These are phyloP conservation scores for Meles meles DNA, from an alignment of 2,113 vertebrate genomes.

Conservation along the genomic window DNA sequence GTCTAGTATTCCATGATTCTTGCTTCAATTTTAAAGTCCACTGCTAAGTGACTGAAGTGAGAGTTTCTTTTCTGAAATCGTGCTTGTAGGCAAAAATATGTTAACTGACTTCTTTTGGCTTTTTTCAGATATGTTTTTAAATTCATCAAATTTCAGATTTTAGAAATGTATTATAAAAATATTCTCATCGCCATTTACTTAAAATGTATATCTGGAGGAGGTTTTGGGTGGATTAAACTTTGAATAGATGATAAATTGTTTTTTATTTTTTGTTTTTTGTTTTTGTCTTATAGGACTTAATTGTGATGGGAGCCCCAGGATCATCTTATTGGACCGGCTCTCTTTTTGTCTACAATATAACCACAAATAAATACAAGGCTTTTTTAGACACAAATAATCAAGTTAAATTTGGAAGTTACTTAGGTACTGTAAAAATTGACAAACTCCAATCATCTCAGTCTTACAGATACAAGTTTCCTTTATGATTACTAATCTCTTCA, in stretches of 20 bases:
- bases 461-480: neutral
- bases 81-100: neutral
- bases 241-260: slow-evolving; percentile 35
- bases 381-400: slow-evolving; percentile 84
- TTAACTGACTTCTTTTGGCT: neutral
- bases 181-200: neutral
- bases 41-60: neutral
- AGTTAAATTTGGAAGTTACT: slow-evolving; percentile 93
- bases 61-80: neutral
- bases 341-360: slow-evolving; percentile 90
- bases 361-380: slow-evolving; percentile 81
- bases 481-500: neutral
- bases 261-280: slow-evolving; percentile 65
- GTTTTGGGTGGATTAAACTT: neutral
- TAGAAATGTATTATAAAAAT: neutral
- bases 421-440: slow-evolving; percentile 84
- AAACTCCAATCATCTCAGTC: neutral
- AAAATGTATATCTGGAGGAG: neutral
- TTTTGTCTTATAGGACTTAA: slow-evolving; percentile 88
- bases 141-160: neutral
- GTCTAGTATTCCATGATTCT: neutral
- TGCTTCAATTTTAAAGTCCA: neutral
- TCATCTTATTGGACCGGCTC: slow-evolving; percentile 95
- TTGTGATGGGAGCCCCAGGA: slow-evolving; percentile 96
- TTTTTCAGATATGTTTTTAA: neutral